Evolutionary conservation across 2,888 invertebrate genomes (phyloP).

Genomic region (Philereme vetulata): DNA sequence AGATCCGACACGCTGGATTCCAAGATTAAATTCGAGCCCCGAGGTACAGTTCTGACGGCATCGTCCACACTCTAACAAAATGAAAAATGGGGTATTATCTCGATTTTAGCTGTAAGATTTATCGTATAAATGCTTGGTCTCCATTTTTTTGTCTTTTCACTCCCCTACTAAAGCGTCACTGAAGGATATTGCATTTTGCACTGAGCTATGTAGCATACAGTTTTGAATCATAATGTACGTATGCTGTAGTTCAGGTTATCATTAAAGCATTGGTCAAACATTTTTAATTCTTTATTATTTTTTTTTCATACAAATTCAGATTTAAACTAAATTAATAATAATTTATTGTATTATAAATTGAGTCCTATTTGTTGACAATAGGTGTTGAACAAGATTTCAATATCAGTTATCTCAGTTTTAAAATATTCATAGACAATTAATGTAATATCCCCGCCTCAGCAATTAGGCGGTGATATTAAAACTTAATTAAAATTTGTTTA

Average conservation of each 20-base stretch:
- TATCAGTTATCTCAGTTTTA: slow-evolving; percentile 22
- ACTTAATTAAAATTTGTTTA: slow-evolving; percentile 84
- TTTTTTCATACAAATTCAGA: too few relatives aligned
- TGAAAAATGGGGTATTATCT: slow-evolving; percentile 78
- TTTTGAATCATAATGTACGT: too few relatives aligned
- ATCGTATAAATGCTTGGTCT: slow-evolving; percentile 19
- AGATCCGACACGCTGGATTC: slow-evolving; percentile 72
- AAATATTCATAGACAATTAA: slow-evolving; percentile 75
- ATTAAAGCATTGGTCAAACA: too few relatives aligned
- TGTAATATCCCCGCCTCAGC: slow-evolving; percentile 75
- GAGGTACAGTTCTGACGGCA: slow-evolving; percentile 76
- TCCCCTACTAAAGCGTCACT: slow-evolving; percentile 3
- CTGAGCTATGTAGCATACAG: too few relatives aligned
- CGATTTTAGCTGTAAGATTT: slow-evolving; percentile 67
- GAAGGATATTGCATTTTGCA: not conserved
- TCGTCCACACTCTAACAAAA: slow-evolving; percentile 69
- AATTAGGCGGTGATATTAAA: slow-evolving; percentile 83
- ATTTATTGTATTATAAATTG: too few relatives aligned
- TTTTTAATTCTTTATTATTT: too few relatives aligned
- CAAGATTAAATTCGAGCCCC: slow-evolving; percentile 81
- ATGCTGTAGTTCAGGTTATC: too few relatives aligned
- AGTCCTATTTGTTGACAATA: too few relatives aligned
- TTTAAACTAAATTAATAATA: too few relatives aligned
- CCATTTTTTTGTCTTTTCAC: slow-evolving; percentile 9
- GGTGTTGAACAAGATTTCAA: slow-evolving; percentile 17